phyloP scores from a whole-genome alignment of 2,888 invertebrate species.

The Sinhomidia bicolor region DNA sequence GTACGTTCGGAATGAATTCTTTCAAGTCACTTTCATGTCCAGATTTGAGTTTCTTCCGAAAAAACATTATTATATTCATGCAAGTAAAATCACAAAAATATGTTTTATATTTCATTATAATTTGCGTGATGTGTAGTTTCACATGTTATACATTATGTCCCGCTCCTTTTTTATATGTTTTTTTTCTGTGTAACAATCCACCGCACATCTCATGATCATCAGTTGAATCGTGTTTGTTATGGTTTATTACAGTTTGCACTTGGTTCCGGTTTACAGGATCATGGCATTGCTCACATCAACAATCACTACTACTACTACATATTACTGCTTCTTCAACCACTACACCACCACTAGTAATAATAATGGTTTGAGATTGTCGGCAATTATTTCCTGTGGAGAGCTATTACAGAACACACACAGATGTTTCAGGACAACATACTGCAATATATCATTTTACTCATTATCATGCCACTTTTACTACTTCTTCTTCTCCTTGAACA shows the following conservation, averaged over 20 bases:
- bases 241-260: conserved; percentile 60
- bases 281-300: background rate
- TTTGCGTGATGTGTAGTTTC: too few relatives aligned
- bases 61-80: too few relatives aligned
- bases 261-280: conserved; percentile 60
- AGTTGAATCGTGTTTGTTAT: conserved; percentile 45
- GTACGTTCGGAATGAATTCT: too few relatives aligned
- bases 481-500: too few relatives aligned
- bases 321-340: too few relatives aligned
- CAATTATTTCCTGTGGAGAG: conserved; percentile 56
- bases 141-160: too few relatives aligned
- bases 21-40: too few relatives aligned
- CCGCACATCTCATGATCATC: too few relatives aligned
- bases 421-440: conserved; percentile 12
- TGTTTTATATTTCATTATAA: background rate
- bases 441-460: conserved; percentile 19
- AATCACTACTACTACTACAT: background rate
- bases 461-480: conserved; percentile 37
- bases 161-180: too few relatives aligned
- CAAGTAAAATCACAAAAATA: too few relatives aligned
- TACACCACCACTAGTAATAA: background rate
- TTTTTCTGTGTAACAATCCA: too few relatives aligned
- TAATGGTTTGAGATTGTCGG: conserved; percentile 46
- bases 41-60: too few relatives aligned
- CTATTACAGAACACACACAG: conserved; percentile 48